Evolutionary conservation across 2,888 invertebrate species (phyloP).

Genomic region (Carcina quercana): DNA sequence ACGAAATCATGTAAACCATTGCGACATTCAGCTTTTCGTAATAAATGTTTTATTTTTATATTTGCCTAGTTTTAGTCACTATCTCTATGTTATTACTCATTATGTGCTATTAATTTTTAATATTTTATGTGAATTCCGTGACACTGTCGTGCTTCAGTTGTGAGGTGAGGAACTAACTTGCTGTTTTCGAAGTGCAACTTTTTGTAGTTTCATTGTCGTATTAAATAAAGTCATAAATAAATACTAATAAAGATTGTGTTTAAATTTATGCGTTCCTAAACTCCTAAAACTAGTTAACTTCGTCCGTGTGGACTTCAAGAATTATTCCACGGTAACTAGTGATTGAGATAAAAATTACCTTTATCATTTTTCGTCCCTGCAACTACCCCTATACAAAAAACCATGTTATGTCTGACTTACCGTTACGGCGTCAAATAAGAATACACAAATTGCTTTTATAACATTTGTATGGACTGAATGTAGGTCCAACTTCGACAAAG

Average conservation of each 20-base stretch:
- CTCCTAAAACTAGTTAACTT: no score
- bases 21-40: slow-evolving; percentile 61
- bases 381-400: no score
- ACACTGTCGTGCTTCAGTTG: slow-evolving; percentile 70
- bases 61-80: slow-evolving; percentile 72
- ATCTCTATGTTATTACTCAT: slow-evolving; percentile 46
- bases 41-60: slow-evolving; percentile 36
- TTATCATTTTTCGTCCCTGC: no score
- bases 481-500: no score
- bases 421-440: no score
- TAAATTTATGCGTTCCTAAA: no score
- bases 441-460: no score
- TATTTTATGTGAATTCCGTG: slow-evolving; percentile 50
- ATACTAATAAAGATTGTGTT: slow-evolving; percentile 47
- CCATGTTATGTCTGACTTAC: no score
- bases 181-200: slow-evolving; percentile 69
- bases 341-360: no score
- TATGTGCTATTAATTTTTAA: slow-evolving; percentile 47
- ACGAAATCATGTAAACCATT: slow-evolving; percentile 67
- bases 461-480: no score
- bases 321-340: no score
- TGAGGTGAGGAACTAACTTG: slow-evolving; percentile 62
- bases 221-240: slow-evolving; percentile 68
- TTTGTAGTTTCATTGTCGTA: slow-evolving; percentile 76
- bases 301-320: no score